These are phyloP conservation scores for Meloidogyne chitwoodi DNA, from an alignment of 1,140 invertebrate species.

Conservation along the genomic window DNA sequence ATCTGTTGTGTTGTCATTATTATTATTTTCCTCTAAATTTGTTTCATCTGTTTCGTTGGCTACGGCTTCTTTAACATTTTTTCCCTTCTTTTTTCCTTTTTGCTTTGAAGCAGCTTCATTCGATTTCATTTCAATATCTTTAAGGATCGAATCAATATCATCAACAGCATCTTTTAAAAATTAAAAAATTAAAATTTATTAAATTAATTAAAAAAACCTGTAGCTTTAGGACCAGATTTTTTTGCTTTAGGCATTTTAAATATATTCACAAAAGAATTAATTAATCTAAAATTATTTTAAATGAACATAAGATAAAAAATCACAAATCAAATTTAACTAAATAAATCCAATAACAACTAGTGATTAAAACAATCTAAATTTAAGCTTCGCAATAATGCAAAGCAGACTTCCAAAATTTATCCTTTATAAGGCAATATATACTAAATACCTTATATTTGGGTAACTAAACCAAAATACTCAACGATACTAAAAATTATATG, in stretches of 20 bases:
- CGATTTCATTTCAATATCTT: conserved; percentile 40
- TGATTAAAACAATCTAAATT: no score
- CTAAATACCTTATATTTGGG: no score
- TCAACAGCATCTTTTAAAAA: conserved; percentile 37
- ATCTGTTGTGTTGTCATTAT: not conserved
- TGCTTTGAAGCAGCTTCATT: conserved; percentile 37
- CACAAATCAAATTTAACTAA: no score
- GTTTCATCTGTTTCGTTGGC: not conserved
- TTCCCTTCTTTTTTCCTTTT: conserved; percentile 34
- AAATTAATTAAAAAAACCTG: not conserved
- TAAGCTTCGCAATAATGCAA: no score
- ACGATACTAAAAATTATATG: no score
- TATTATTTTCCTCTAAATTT: conserved; percentile 8
- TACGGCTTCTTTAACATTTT: conserved; percentile 11
- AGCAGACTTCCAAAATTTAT: no score
- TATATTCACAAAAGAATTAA: not conserved
- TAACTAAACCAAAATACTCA: no score
- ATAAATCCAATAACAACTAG: no score
- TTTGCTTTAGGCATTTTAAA: not conserved
- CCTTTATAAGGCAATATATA: no score
- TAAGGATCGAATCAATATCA: conserved; percentile 38
- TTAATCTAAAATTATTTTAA: not conserved
- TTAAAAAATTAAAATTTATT: not conserved
- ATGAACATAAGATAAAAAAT: not conserved
- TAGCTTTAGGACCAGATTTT: not conserved